Evolutionary conservation across 2,113 vertebrate species (phyloP), one percentile per base, ranked within the genome.

Genomic region (Jacana jacana): DNA sequence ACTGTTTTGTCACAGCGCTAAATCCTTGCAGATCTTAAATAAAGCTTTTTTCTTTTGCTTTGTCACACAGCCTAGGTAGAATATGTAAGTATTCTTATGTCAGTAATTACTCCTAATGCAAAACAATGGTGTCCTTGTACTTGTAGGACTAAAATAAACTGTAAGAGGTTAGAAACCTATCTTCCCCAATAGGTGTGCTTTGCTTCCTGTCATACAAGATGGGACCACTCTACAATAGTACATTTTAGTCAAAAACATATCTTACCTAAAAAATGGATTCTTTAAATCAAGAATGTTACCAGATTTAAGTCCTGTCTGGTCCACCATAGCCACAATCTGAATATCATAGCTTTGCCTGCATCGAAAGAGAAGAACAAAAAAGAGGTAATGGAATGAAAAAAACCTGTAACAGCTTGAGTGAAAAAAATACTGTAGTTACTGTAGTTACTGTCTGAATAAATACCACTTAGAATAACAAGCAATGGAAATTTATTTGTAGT

Each of bases 221-320:
- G 10, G 27, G 33, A 60, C 11, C 19, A 44, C 24, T 58, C 28
- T 86, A 54, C 13, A 80, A n/a, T 18, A 16, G 37, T 54, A 1
- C 58, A 17, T 71, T 54, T 82, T 44, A 91, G 27, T 52, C 24
- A 81, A 89, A 61, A 94, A 11, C 9, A 52, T 81, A 77, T 94
- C 97, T 97, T 97, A 98, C 98, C 98, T 98, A 92, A 98, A 98
- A 96, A 98, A 98, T 24, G 93, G 97, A 79, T 98, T 98, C 96
- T 99, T 99, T 88, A 98, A 98, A 91, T 98, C 97, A 70, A 99
- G 96, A 33, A 80, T 90, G 84, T 98, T 99, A 84, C 97, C 98
- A 76, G 98, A 99, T 92, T 95, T 98, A 95, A 98, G 98, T 69
- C 98, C 98, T 30, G 97, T 98, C 83, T 99, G 98, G 73, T 99